These are phyloP conservation scores for Colletes gigas DNA, from an alignment of 1,140 invertebrate species.

Conservation along the genomic window DNA sequence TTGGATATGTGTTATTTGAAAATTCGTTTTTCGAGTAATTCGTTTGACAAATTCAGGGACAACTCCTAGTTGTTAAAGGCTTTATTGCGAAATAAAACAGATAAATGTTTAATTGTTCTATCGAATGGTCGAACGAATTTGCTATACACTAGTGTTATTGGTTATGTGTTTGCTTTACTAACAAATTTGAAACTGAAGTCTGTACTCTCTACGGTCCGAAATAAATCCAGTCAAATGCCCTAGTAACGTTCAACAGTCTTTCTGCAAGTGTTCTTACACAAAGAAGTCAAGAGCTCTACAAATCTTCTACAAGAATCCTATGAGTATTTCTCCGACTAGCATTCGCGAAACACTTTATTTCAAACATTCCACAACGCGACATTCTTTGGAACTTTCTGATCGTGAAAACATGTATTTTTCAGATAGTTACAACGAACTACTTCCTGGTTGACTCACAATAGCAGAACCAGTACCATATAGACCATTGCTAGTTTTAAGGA, in stretches of 20 bases:
- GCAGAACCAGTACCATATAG: no score
- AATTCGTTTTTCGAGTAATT: no score
- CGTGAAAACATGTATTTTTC: neutral
- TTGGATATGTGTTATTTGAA: no score
- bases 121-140: no score
- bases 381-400: neutral
- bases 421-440: neutral
- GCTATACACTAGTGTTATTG: no score
- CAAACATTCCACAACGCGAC: neutral
- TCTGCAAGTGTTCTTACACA: constrained; percentile 4
- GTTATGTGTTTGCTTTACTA: neutral
- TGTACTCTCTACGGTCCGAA: neutral
- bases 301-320: neutral
- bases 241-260: neutral
- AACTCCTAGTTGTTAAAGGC: no score
- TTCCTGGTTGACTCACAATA: neutral
- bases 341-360: neutral
- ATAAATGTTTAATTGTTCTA: no score
- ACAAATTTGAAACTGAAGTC: neutral
- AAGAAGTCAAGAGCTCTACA: constrained; percentile 15
- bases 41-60: no score
- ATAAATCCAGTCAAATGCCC: neutral
- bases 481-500: no score
- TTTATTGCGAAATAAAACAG: no score
- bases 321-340: neutral